Base-by-base conservation (phyloP, 2,888 invertebrate genomes). In the Pollenia angustigena region DNA sequence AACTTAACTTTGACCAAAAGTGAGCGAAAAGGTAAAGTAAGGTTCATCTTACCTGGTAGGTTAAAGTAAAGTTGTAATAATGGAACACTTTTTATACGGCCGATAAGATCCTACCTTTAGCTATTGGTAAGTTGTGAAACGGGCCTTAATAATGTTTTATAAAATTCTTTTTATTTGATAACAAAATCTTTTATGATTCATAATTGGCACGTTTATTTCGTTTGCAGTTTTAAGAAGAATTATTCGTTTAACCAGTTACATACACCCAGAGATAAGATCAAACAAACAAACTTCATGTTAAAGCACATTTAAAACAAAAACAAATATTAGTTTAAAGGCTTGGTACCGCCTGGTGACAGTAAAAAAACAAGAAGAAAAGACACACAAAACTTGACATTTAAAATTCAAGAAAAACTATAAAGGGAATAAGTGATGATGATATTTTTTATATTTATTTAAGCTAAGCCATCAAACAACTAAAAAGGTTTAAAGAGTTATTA, bases 371-470 rank as follows among this genome's bases (percentile, higher is more conserved):
- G 9, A 56, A 60, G 14, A 44, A 4, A 14, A 66, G 23, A 83
- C 78, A 62, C 78, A 72, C 54, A 60, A 54, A 72, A 80, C 82
- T 86, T 86, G 86, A 82, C 86, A 86, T 86, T 86, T 81, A 48
- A 1, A 68, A 44, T n/a, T 40, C 1, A 58, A 12, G 12, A 58
- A 0, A 58, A 56, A 52, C 7, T 60, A 58, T 42, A 50, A 74
- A 68, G 46, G 18, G 32, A 32, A 11, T 62, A 2, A 18, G 40
- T 32, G 32, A 32, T 32, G 32, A 40, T 11, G 12, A 52, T 40
- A 64, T 54, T 69, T 54, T 48, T 71, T 12, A 16, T 7, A 32
- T 42, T 42, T 52, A 16, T 52, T 11, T 12, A 64, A 56, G 16
- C 32, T 32, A 32, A 32, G 3, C 32, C 32, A 62, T 75, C n/a